Base-by-base conservation (phyloP, 2,113 vertebrate genomes). In the Gymnogyps californianus region DNA sequence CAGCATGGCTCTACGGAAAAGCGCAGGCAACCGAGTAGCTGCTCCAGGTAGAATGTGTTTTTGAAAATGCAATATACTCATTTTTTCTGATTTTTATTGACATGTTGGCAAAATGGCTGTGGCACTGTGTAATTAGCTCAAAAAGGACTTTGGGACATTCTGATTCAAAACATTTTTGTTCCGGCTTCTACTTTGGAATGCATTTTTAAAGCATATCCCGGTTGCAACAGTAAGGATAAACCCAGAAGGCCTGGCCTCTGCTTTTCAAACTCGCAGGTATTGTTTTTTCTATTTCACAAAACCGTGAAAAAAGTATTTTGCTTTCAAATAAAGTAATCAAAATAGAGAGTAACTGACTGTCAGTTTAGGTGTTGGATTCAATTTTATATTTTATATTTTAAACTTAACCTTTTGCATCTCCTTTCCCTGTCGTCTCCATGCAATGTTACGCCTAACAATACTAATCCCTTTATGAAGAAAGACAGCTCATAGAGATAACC, bases 381-480 rank as follows among this genome's bases (percentile, higher is more conserved):
- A 1, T 44, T 83, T 65, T 70, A 8, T 91, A 29, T 59, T 83
- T 93, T 66, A 74, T 91, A 29, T 59, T 83, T 93, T 66, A 74
- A 62, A 78, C 25, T 42, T 85, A 64, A 69, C 75, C 85, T 93
- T 83, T 93, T 91, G 81, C 58, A 57, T 90, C 49, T 88, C 34
- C 82, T 62, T 86, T 69, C 46, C 21, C 28, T 85, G 76, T 76
- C 64, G 5, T 89, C 87, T 90, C 44, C 9, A 0, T 51, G 52
- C 58, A 25, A 6, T 24, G n/a, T 96, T 97, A 87, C 5, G 3
- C 76, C 59, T 81, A 83, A 70, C 55, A 85, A 19, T 34, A 6
- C 89, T 95, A 94, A 97, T 97, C 87, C 69, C 55, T 96, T 95
- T 93, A 88, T 90, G 90, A 97, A 92, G 72, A 59, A 40, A 83